Evolutionary conservation across 2,888 invertebrate genomes (phyloP).

Genomic region (Limnephilus rhombicus): DNA sequence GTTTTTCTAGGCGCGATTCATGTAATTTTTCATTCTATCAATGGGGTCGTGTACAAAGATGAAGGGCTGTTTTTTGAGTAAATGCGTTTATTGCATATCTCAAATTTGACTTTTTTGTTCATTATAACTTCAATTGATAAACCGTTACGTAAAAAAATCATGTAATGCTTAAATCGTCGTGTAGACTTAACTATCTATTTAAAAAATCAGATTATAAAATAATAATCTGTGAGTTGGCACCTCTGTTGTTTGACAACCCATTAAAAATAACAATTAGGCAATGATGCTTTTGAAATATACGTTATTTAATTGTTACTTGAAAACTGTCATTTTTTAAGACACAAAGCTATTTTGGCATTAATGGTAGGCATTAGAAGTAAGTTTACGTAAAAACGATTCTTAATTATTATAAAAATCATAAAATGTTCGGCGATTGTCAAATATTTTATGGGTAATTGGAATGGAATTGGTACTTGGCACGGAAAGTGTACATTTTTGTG

Average conservation of each 20-base stretch:
- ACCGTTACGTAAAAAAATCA: too few species aligned
- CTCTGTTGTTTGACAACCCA: background rate
- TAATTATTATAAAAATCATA: conserved; percentile 14
- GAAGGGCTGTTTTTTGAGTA: too few species aligned
- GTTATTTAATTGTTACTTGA: background rate
- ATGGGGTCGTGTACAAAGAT: background rate
- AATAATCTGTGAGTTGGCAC: background rate
- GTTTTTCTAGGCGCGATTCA: background rate
- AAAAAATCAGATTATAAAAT: background rate
- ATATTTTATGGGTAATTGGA: conserved; percentile 36
- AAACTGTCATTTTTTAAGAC: background rate
- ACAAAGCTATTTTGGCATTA: background rate
- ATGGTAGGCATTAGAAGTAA: background rate
- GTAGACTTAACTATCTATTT: background rate
- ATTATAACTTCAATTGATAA: too few species aligned
- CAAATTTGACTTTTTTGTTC: too few species aligned
- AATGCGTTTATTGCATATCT: too few species aligned
- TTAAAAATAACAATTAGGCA: background rate
- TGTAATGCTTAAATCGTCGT: too few species aligned
- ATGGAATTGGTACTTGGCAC: conserved; percentile 48
- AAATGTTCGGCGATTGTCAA: conserved; percentile 10
- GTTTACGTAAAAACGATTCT: conserved; percentile 13
- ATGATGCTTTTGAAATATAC: background rate
- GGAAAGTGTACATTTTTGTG: conserved; percentile 46
- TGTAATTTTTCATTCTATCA: background rate